Conservation (phyloP, 2,113 vertebrate genomes). For the Numenius arquata region DNA sequence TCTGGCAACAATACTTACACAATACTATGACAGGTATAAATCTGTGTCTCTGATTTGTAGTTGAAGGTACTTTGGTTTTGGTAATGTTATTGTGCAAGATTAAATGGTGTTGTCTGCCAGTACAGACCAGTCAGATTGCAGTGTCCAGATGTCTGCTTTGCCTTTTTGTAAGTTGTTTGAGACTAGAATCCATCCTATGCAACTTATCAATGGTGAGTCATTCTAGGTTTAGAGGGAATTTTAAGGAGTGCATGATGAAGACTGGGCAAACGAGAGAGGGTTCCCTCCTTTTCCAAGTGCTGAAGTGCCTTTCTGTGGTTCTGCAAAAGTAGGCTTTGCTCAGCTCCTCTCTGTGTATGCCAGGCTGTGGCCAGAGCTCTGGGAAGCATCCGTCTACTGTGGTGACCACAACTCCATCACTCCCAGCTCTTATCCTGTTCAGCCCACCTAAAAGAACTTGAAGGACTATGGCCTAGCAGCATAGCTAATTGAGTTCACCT, state of each 20-base stretch:
- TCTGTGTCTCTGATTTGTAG: neutral
- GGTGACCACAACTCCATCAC: neutral
- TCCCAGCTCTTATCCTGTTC: neutral
- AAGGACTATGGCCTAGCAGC: neutral
- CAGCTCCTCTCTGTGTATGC: neutral
- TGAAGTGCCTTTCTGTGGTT: neutral
- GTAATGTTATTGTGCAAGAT: neutral
- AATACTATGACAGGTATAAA: neutral
- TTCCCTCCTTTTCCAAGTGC: neutral
- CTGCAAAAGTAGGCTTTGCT: neutral
- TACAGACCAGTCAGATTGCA: neutral
- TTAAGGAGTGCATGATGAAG: neutral
- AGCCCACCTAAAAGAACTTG: neutral
- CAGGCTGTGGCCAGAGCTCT: neutral
- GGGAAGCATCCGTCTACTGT: neutral
- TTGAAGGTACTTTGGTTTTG: neutral
- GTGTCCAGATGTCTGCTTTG: neutral
- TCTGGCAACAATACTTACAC: neutral
- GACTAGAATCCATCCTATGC: neutral
- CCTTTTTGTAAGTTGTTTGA: neutral
- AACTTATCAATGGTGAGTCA: neutral
- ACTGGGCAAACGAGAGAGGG: neutral
- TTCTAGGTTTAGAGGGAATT: neutral
- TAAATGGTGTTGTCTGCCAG: neutral
- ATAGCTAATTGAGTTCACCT: neutral